Base-by-base conservation (phyloP, 2,113 vertebrate species). In the Actenoides hombroni region DNA sequence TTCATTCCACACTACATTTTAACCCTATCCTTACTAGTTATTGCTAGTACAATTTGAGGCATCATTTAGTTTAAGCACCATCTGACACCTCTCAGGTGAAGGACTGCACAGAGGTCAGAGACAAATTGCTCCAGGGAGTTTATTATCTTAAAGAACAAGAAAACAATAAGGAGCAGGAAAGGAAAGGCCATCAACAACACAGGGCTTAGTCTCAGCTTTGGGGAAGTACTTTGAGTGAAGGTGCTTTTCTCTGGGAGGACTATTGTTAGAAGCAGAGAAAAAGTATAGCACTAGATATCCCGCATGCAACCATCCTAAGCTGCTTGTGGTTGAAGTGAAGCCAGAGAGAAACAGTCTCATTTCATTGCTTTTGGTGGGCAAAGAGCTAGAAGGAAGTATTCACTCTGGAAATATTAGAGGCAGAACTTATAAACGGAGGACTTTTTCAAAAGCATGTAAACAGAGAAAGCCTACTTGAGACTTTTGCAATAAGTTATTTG, bases 231-330 rank as follows among this genome's bases (percentile, higher is more conserved):
- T 85, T 35, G 46, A 57, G 51, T 25, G 40, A 8, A 40, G 63
- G 24, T 35, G 3, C 4, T 48, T 85, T 60, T 67, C 40, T 73
- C 11, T 2, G 15, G 13, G 4, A 71, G 11, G 14, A 49, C 23
- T 13, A 17, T 4, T 26, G 16, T 19, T 15, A 44, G 61, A 79
- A 64, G 20, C 24, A 60, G 31, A 56, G 49, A 13, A 42, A 18
- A 40, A 19, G 5, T 0, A 31, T 2, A 80, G 53, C 13, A 14
- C 31, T 54, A 42, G 9, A 3, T 35, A 26, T 18, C 9, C 16
- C 20, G 2, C 53, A 13, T 2, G 16, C 16, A 39, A 4, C 59
- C 56, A 19, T 8, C 44, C 8, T 4, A 2, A 15, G 13, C 2
- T 61, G 35, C 29, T 42, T 44, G 42, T 3, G 51, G 26, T 18